These are phyloP conservation scores for Pentalonia nigronervosa DNA, from an alignment of 1,140 invertebrate species.

Conservation along the genomic window DNA sequence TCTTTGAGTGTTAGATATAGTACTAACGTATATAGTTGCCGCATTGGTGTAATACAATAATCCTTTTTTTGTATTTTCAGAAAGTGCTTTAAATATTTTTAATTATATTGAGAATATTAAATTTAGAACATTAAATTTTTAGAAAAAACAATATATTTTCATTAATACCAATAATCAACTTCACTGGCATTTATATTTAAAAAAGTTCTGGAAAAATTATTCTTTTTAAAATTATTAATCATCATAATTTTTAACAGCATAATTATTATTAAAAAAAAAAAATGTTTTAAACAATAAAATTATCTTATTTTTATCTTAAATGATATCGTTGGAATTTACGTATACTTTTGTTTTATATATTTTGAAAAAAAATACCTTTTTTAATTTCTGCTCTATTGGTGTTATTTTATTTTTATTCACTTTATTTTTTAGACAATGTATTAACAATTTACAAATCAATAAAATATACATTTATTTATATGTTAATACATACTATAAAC, in stretches of 20 bases:
- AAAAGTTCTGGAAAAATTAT: neutral
- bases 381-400: neutral
- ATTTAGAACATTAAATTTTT: neutral
- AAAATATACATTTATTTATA: neutral
- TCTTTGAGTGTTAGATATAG: neutral
- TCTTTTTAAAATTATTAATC: neutral
- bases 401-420: neutral
- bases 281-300: neutral
- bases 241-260: neutral
- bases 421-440: neutral
- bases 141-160: neutral
- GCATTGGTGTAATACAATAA: neutral
- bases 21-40: neutral
- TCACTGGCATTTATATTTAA: neutral
- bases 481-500: too few species aligned
- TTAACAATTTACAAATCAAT: neutral
- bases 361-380: neutral
- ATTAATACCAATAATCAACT: neutral
- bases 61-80: neutral
- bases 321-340: neutral
- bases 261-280: neutral
- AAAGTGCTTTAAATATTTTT: neutral
- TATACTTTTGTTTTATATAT: neutral
- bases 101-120: neutral
- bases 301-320: neutral